phyloP scores from a whole-genome alignment of 2,888 invertebrate species.

The Mesodorylaimus sp. region DNA sequence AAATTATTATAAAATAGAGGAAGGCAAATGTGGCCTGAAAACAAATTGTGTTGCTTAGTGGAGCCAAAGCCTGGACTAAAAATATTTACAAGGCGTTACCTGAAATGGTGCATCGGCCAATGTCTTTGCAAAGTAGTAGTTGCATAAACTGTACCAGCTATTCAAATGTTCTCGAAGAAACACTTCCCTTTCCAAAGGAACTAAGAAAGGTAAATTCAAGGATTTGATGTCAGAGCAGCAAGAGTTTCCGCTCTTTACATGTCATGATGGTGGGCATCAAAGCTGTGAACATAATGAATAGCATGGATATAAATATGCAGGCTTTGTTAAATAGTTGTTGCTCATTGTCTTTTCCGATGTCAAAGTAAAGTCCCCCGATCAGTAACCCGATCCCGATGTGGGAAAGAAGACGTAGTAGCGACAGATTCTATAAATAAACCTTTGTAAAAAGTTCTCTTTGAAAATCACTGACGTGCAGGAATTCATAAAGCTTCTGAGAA shows the following conservation, averaged over 20 bases:
- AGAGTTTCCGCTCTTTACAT: conserved; percentile 42
- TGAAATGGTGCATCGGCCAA: conserved; percentile 64
- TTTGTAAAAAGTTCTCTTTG: no score
- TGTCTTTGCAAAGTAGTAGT: conserved; percentile 59
- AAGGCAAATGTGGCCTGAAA: conserved; percentile 56
- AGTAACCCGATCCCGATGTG: conserved; percentile 63
- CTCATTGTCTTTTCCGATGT: conserved; percentile 62
- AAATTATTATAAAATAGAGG: conserved; percentile 61
- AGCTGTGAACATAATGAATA: conserved; percentile 76
- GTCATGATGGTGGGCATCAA: conserved; percentile 86
- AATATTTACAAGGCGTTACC: conserved; percentile 42
- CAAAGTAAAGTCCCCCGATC: conserved; percentile 70
- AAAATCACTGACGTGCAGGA: no score
- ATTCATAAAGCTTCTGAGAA: no score
- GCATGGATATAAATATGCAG: conserved; percentile 67
- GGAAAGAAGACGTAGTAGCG: conserved; percentile 56
- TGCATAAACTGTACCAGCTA: conserved; percentile 66
- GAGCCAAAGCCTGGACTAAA: not conserved
- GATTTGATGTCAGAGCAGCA: conserved; percentile 10
- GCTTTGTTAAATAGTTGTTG: conserved; percentile 72
- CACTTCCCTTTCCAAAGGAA: conserved; percentile 62
- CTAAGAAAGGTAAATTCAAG: conserved; percentile 45
- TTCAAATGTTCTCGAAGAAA: conserved; percentile 66
- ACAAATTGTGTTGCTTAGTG: not conserved
- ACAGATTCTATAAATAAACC: conserved; percentile 48